Percentiles rank a stretch among this genome's conserved stretches.
These are phyloP conservation scores for Delphinapterus leucas DNA, from an alignment of 2,113 vertebrate species.

Conservation along the genomic window DNA sequence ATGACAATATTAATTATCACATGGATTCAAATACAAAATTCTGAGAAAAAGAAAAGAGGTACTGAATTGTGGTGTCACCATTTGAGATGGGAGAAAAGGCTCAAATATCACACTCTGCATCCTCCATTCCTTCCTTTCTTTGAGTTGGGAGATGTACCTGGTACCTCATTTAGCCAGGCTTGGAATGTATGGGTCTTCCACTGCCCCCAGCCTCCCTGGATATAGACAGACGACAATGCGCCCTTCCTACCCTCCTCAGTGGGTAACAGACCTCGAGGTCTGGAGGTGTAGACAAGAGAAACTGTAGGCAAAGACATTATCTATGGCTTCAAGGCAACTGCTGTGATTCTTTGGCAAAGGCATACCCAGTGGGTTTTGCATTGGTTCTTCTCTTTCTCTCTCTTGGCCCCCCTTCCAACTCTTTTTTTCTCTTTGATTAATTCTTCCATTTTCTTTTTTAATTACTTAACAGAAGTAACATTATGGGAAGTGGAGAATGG, in stretches of 20 bases:
- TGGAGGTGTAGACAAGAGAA: not conserved
- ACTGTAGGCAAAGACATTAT: not conserved
- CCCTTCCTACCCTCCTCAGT: not conserved
- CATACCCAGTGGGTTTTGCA: not conserved
- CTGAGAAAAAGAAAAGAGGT: not conserved
- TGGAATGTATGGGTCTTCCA: not conserved
- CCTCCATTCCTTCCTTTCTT: too few species aligned
- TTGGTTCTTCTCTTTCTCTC: too few species aligned
- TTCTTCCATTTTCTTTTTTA: not conserved
- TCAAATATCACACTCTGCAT: accelerated
- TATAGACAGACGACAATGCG: not conserved
- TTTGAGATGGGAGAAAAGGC: not conserved
- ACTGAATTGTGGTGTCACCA: not conserved
- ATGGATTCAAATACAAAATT: not conserved
- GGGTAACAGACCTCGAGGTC: not conserved
- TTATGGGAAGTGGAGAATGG: not conserved
- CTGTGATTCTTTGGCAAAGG: not conserved
- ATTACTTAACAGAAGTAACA: not conserved
- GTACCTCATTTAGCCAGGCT: too few species aligned
- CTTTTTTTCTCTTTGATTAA: not conserved
- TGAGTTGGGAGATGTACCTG: not conserved
- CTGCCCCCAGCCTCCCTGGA: not conserved
- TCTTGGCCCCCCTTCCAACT: not conserved
- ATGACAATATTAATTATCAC: not conserved
- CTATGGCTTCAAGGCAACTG: not conserved